Evolutionary conservation across 2,888 invertebrate genomes (phyloP).

Genomic region (Agriotes lineatus): DNA sequence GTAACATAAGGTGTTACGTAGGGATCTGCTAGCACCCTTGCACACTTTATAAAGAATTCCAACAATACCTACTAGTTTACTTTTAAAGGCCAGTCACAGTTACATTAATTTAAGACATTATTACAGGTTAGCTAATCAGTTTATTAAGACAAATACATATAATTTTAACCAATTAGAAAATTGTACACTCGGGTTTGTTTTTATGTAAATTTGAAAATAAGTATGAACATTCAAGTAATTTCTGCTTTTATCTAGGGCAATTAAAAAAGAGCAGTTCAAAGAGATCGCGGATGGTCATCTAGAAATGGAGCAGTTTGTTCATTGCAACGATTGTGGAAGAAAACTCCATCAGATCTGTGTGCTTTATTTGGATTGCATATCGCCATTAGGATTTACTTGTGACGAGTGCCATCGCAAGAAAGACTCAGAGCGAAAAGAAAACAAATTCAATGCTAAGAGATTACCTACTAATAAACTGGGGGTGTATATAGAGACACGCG

Average conservation of each 20-base stretch:
- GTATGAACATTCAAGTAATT: too few relatives aligned
- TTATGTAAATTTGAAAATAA: too few relatives aligned
- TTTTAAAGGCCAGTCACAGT: too few relatives aligned
- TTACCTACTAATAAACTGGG: constrained; percentile 95
- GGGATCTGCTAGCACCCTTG: too few relatives aligned
- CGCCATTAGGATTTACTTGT: constrained; percentile 95
- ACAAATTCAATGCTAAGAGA: constrained; percentile 96
- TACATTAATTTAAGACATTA: too few relatives aligned
- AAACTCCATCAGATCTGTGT: constrained; percentile 99
- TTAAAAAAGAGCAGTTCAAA: constrained; percentile 96
- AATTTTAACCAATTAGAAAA: too few relatives aligned
- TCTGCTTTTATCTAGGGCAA: constrained; percentile 74
- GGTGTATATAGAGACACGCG: constrained; percentile 96
- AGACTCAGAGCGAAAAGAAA: constrained; percentile 92
- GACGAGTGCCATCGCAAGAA: constrained; percentile 96
- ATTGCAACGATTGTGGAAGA: constrained; percentile 95
- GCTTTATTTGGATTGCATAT: constrained; percentile 94
- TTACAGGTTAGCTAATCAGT: too few relatives aligned
- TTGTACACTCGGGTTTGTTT: too few relatives aligned
- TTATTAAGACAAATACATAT: too few relatives aligned
- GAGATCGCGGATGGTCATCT: constrained; percentile 99
- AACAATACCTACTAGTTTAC: too few relatives aligned
- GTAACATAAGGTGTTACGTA: too few relatives aligned
- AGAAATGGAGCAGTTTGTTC: constrained; percentile 96
- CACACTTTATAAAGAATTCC: too few relatives aligned